Base-by-base conservation (phyloP, 1,140 invertebrate species). In the Ips nitidus region DNA sequence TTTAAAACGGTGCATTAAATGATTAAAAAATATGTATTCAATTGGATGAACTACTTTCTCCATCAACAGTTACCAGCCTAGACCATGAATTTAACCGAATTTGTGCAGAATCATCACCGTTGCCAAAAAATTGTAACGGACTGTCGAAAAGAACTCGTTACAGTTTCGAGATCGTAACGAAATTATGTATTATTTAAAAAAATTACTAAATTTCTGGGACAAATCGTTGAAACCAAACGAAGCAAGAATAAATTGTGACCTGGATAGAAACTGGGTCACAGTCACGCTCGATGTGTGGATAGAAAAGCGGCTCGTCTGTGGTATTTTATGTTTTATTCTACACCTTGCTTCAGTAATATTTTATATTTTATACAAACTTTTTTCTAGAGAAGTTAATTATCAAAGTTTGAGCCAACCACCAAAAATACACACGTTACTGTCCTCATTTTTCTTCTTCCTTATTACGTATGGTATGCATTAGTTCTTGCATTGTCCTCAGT, bases 171-270 rank as follows among this genome's bases (percentile, higher is more conserved):
- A 56, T 45, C 63, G 36, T 65, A 55, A 65, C 63, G 47, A 63
- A 56, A 65, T 65, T 65, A 65, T 56, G 63, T 65, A 55, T 65
- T 65, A 65, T 65, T 56, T 56, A 52, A 64, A 66, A 65, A 66
- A 66, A 59, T 58, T 58, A 66, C 47, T 52, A 65, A 56, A 52
- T 66, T 66, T 58, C 65, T 66, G 65, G 55, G 65, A 66, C 65
- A 66, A 59, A 66, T 66, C 65, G 45, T 66, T 66, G 42, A n/a
- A 50, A 50, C 56, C 40, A 66, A 66, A 66, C 65, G 55, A 52
- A 66, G 65, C 65, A 66, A 66, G 56, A 66, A 66, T 53, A 66
- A 66, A 66, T 58, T 58, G 55, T 66, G 65, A 66, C 65, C 65
- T 52, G 56, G 65, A 66, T 66, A 58, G 41, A 47, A 66, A 66